Base-by-base conservation (phyloP, 2,113 vertebrate genomes). In the Thalassarche chlororhynchos region DNA sequence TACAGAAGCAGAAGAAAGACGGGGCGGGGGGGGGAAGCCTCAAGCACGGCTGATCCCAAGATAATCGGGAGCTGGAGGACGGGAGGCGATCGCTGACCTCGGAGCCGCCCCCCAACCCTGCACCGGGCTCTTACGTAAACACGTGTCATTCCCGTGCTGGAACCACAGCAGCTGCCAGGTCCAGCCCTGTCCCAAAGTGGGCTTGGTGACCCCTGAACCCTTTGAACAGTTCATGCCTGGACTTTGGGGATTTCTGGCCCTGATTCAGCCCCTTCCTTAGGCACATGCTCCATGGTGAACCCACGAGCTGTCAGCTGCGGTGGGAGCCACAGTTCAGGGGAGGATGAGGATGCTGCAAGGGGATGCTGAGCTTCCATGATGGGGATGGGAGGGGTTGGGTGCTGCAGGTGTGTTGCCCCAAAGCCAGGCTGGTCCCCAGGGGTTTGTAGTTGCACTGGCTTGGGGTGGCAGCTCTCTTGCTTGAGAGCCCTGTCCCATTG, bases 1-100 rank as follows among this genome's bases (percentile, higher is more conserved):
- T 96, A 96, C 95, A 94, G 94, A 94, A 89, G 62, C 81, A 95
- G 90, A 96, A 97, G 96, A 97, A 96, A 96, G 86, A 60, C 1
- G 0, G 19, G 42, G 0, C 3, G 49, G 28, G 18, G 19, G 9
- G 44, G 12, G 49, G 42, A 72, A 60, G 47, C 38, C 60, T 84
- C 31, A 3, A 61, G 87, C 77, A 18, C 3, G 9, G 62, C 91
- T 97, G 94, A 96, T 96, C 84, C 93, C 81, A 15, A 93, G 94
- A 97, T 97, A 95, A 97, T 96, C 83, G 23, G 80, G 80, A 84
- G 84, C 71, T 64, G 96, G 75, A 90, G 66, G 84, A 57, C 5
- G 5, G 80, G 72, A 92, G 62, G 74, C 0, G 34, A 95, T 85
- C 51, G 1, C 71, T 92, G 96, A 94, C 94, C 93, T 89, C 23